phyloP scores from a whole-genome alignment of 2,888 invertebrate genomes.

The Meghimatium bilineatum region DNA sequence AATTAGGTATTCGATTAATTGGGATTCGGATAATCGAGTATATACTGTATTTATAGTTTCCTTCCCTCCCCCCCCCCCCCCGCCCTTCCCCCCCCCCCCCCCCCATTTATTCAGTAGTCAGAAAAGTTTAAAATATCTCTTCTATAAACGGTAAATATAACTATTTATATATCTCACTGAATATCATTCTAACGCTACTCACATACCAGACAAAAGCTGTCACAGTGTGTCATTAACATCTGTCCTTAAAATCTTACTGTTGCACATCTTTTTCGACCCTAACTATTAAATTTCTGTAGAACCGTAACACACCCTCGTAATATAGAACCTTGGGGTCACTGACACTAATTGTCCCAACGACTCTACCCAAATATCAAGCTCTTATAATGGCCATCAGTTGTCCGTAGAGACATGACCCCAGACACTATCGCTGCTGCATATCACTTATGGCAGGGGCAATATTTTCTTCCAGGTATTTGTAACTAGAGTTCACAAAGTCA shows the following conservation, averaged over 20 bases:
- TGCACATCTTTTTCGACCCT: not conserved
- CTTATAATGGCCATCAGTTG: not conserved
- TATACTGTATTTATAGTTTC: no score
- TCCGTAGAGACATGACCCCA: not conserved
- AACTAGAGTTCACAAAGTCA: not conserved
- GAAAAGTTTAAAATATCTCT: no score
- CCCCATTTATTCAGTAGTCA: no score
- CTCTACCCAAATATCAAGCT: not conserved
- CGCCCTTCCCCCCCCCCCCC: no score
- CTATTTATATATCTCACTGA: no score
- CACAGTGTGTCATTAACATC: not conserved
- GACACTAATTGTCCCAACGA: not conserved
- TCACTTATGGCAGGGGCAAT: not conserved
- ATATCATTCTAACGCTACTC: no score
- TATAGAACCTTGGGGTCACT: not conserved
- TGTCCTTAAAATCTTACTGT: not conserved
- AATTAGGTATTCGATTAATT: no score
- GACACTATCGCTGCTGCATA: not conserved
- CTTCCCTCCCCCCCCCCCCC: no score
- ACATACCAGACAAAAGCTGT: not conserved
- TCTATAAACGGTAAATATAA: no score
- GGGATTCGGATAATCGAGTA: no score
- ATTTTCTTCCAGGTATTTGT: not conserved
- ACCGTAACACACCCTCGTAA: not conserved
- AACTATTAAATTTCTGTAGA: not conserved